Base-by-base conservation (phyloP, 2,888 invertebrate species). In the Cylindroiulus punctatus region DNA sequence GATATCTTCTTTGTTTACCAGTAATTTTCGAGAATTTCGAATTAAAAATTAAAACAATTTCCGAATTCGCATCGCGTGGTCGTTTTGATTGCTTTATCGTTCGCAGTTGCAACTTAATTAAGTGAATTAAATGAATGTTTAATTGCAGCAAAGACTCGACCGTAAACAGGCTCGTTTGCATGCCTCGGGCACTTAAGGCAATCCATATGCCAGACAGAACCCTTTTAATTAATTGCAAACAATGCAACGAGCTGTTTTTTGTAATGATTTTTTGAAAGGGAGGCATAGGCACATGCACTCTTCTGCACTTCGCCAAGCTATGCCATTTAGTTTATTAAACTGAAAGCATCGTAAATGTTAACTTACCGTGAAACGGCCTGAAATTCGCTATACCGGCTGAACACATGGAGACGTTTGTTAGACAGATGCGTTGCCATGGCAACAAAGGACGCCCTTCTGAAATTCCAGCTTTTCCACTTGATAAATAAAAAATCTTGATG, bases 301-400 rank as follows among this genome's bases (percentile, higher is more conserved):
- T 8, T 26, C 22, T 12, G 65, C 65, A 65, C 65, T 65, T 65
- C 22, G 65, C 65, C 8, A 65, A 65, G 65, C 65, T 0, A 26
- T 65, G 65, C 65, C 22, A 65, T 65, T 65, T 26, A 22, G 65
- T 65, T 65, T 65, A 65, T 65, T 65, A 65, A 65, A 65, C 65
- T 65, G 65, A 65, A 65, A 65, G 65, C 65, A 65, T 65, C 65
- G 26, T 65, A 65, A 65, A 65, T 65, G 65, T 65, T 65, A 65
- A 65, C 65, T 65, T 65, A 65, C 65, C 65, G 65, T 65, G 65
- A 65, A 65, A 65, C 26, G 65, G 26, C 26, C 22, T 7, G 26
- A 65, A 65, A 65, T 65, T 65, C 65, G 65, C 65, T 65, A 65
- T 65, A 65, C 65, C 10, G 22, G 26, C 10, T 8, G 26, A 65